Evolutionary conservation across 2,888 invertebrate species (phyloP), one percentile per base, ranked within the genome.

Genomic region (Chymomyza fuscimana): DNA sequence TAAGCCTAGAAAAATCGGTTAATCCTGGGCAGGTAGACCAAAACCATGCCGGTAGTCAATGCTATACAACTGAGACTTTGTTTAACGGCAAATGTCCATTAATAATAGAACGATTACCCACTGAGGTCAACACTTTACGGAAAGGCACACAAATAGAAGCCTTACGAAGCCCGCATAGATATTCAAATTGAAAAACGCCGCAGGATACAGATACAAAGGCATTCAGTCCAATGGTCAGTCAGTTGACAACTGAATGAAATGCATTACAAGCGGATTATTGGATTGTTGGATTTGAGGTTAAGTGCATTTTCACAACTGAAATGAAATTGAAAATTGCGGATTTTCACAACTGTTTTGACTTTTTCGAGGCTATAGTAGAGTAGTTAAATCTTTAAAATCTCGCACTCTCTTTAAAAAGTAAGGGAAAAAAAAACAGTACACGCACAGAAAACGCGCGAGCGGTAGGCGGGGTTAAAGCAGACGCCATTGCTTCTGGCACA

Each of bases 251-350:
- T 80, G 73, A 79, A 86, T 82, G 82, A 75, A 73, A 73, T 74
- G 80, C 75, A 79, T 82, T 88, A 88, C 87, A 89, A 87, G 81
- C 80, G 88, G 89, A 89, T 88, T 88, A 89, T 79, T 79, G 79
- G 32, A 36, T 50, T 74, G 73, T 73, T 76, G 69, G 88, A 86
- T 89, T 89, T 82, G 73, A 83, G 87, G 85, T 87, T 85, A 85
- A 85, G 85, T 85, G 87, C 76, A 78, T 81, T 83, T 75, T 65
- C 75, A 73, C 58, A 79, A 75, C 73, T 75, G 76, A 67, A 75
- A 74, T 64, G 67, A 81, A 81, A 87, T 74, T 76, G 65, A 68
- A 77, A 79, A 65, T 56, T 36, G 52, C 5, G 50, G 67, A 67
- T 69, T 67, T 70, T 65, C 65, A 63, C 54, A 22, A 70, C 63